Percentiles rank a stretch among this genome's conserved stretches.
phyloP scores from a whole-genome alignment of 2,888 invertebrate genomes.

The Apamea crenata region DNA sequence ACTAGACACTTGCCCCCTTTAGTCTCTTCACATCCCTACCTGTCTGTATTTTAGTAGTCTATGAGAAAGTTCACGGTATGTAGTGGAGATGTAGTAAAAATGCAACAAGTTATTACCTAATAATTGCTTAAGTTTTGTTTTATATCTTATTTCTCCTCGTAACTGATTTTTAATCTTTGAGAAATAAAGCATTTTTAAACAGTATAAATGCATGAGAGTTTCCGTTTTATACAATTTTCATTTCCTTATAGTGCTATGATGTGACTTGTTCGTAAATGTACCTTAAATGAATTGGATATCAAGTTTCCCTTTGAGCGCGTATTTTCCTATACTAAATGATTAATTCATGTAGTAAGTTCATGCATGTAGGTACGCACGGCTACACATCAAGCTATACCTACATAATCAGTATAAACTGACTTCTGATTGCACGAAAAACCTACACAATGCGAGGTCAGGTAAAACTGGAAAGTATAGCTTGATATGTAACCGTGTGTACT shows the following conservation, averaged over 20 bases:
- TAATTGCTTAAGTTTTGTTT: no score
- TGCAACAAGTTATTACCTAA: no score
- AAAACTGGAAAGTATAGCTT: no score
- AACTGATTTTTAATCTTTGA: no score
- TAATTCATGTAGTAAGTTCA: conserved; percentile 25
- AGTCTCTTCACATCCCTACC: neutral
- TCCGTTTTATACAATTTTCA: neutral
- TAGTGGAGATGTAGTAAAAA: no score
- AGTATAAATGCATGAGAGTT: neutral
- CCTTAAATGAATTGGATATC: neutral
- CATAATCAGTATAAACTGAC: no score
- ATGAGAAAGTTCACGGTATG: neutral
- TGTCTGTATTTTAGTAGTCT: neutral
- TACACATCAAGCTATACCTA: no score
- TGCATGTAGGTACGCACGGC: neutral
- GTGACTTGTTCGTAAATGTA: neutral
- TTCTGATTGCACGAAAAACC: no score
- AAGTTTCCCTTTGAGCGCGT: conserved; percentile 14
- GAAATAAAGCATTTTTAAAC: no score
- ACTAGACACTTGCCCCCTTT: neutral
- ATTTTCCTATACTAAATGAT: conserved; percentile 35
- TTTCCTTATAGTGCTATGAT: neutral
- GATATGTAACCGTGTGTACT: neutral
- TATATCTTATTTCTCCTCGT: no score
- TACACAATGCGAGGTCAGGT: no score